Percentiles rank a stretch among this genome's conserved stretches.
phyloP scores from a whole-genome alignment of 2,113 vertebrate genomes.

The Haplotaxodon microlepis region DNA sequence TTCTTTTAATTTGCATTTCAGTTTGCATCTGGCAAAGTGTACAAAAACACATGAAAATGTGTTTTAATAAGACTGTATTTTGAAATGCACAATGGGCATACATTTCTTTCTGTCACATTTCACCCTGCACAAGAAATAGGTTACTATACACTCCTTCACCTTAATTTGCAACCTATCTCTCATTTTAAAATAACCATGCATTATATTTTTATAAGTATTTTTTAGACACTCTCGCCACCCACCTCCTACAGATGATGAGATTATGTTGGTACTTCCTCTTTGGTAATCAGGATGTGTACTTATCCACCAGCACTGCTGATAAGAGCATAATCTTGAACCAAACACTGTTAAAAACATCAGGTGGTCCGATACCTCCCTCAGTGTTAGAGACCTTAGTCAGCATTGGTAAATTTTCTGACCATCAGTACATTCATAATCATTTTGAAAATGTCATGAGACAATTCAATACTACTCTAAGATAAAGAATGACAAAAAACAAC shows the following conservation, averaged over 20 bases:
- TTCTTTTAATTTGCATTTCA: neutral
- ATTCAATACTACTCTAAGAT: conserved; percentile 53
- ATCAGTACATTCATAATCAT: conserved; percentile 37
- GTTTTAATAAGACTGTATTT: neutral
- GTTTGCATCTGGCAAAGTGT: neutral
- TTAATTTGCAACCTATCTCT: neutral
- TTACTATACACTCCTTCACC: neutral
- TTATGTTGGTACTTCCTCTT: conserved; percentile 52
- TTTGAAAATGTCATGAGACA: neutral
- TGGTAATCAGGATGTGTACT: conserved; percentile 42
- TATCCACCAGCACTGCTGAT: conserved; percentile 24
- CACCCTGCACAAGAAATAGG: neutral
- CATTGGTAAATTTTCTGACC: neutral
- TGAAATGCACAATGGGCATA: neutral
- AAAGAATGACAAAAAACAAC: conserved; percentile 75
- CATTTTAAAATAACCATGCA: neutral
- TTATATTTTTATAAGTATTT: neutral
- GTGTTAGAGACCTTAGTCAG: conserved; percentile 27
- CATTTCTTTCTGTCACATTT: neutral
- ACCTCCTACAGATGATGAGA: conserved; percentile 18
- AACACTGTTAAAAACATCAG: neutral
- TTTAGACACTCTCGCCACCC: neutral
- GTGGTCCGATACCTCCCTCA: neutral
- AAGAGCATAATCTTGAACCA: conserved; percentile 17
- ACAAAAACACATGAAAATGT: neutral